These are phyloP conservation scores for Polypedilum vanderplanki DNA, from an alignment of 1,140 invertebrate species.

Conservation along the genomic window DNA sequence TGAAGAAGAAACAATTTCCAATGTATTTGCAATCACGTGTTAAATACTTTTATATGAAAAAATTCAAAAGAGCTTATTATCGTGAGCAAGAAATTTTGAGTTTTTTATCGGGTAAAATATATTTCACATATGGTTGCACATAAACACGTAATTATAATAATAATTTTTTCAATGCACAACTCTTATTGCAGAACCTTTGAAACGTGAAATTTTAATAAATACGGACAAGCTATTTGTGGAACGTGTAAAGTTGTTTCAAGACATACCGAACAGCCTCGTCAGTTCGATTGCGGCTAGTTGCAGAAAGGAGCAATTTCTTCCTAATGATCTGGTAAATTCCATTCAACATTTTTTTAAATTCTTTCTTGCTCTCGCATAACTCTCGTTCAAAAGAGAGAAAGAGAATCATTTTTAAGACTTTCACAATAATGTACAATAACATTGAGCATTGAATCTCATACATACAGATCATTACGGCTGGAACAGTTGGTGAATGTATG, in stretches of 20 bases:
- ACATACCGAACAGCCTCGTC: neutral
- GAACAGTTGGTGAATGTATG: conserved; percentile 51
- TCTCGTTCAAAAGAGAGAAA: neutral
- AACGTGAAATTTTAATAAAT: conserved; percentile 17
- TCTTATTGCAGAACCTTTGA: neutral
- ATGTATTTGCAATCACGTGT: neutral
- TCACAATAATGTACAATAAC: neutral
- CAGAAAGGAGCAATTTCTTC: conserved; percentile 22
- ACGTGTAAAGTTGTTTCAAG: neutral
- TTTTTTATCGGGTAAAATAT: neutral
- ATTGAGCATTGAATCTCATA: neutral
- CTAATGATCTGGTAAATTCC: conserved; percentile 17
- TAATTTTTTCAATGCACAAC: neutral
- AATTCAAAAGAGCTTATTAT: neutral
- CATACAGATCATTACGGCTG: conserved; percentile 46
- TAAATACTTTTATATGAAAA: conserved; percentile 18
- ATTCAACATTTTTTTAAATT: neutral
- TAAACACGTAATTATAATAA: neutral
- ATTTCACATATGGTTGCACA: too few relatives aligned
- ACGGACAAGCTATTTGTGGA: neutral
- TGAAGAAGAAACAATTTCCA: neutral
- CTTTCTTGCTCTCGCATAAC: neutral
- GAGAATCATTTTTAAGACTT: neutral
- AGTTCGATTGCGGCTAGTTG: conserved; percentile 20
- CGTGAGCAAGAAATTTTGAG: conserved; percentile 6